Percentiles rank a stretch among this genome's conserved stretches.
phyloP scores from a whole-genome alignment of 2,797 vertebrate species.

The Crenichthys baileyi region DNA sequence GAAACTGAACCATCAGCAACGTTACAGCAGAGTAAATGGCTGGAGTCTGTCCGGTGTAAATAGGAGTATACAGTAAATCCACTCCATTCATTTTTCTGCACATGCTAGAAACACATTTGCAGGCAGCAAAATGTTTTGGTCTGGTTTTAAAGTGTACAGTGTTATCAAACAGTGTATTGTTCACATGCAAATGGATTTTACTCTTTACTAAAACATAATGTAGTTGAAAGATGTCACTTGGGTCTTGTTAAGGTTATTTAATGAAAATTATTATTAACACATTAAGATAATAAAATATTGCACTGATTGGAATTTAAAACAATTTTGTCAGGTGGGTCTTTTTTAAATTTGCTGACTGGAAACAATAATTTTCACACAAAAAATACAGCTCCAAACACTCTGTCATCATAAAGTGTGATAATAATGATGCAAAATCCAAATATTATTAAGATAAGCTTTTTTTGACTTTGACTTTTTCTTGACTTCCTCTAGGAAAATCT shows the following conservation, averaged over 20 bases:
- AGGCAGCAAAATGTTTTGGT: conserved; percentile 19
- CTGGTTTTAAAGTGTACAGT: not conserved
- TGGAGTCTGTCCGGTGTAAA: conserved; percentile 41
- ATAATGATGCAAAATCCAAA: not conserved
- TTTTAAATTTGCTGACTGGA: not conserved
- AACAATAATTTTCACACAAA: not conserved
- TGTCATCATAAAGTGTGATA: not conserved
- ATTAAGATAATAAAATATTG: not conserved
- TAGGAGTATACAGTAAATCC: conserved; percentile 38
- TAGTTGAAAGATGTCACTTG: not conserved
- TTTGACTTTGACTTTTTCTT: not conserved
- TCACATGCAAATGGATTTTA: not conserved
- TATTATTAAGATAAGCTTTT: not conserved
- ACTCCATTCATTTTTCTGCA: conserved; percentile 43
- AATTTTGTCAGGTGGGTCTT: not conserved
- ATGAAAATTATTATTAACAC: not conserved
- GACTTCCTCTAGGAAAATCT: not conserved
- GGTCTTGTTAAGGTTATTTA: not conserved
- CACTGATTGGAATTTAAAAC: not conserved
- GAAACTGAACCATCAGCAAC: conserved; percentile 55
- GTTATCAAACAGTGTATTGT: not conserved
- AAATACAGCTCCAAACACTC: not conserved
- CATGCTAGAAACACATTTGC: conserved; percentile 12
- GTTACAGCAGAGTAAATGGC: conserved; percentile 39
- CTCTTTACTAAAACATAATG: not conserved